Percentiles rank a stretch among this genome's conserved stretches.
phyloP scores from a whole-genome alignment of 2,797 vertebrate genomes.

The Coregonus sp. region DNA sequence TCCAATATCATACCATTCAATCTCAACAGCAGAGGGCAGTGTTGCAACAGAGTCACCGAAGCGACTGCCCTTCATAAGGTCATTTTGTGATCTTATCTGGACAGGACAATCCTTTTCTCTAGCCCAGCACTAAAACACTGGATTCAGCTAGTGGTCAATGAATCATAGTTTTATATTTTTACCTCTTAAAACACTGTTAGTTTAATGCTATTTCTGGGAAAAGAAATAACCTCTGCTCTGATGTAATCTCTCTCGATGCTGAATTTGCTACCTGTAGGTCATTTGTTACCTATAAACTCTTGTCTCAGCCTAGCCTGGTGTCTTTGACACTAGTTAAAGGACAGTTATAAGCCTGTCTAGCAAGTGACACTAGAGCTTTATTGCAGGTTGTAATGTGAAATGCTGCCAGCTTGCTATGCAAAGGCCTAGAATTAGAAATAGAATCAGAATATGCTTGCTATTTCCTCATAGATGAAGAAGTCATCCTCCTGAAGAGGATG shows the following conservation, averaged over 20 bases:
- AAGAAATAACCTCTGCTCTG: too few relatives aligned
- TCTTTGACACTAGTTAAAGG: not conserved
- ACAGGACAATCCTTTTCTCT: not conserved
- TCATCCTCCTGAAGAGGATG: too few relatives aligned
- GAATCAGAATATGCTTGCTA: too few relatives aligned
- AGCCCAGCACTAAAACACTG: not conserved
- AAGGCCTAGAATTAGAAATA: not conserved
- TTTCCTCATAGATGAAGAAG: too few relatives aligned
- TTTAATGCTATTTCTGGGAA: too few relatives aligned
- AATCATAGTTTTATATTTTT: not conserved
- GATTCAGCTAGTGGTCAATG: not conserved
- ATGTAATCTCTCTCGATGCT: too few relatives aligned
- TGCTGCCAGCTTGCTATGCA: not conserved
- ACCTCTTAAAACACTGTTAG: not conserved
- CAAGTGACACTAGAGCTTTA: not conserved
- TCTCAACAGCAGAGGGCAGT: slow-evolving; percentile 57
- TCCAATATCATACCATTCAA: not conserved
- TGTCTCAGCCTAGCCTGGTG: not conserved
- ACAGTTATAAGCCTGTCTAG: not conserved
- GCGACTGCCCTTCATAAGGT: not conserved
- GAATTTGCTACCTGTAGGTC: not conserved
- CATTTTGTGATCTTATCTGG: slow-evolving; percentile 36
- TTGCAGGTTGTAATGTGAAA: not conserved
- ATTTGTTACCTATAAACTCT: too few relatives aligned
- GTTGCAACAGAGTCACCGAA: slow-evolving; percentile 17